Evolutionary conservation across 2,888 invertebrate species (phyloP).

Genomic region (Lacanobia wlatinum): DNA sequence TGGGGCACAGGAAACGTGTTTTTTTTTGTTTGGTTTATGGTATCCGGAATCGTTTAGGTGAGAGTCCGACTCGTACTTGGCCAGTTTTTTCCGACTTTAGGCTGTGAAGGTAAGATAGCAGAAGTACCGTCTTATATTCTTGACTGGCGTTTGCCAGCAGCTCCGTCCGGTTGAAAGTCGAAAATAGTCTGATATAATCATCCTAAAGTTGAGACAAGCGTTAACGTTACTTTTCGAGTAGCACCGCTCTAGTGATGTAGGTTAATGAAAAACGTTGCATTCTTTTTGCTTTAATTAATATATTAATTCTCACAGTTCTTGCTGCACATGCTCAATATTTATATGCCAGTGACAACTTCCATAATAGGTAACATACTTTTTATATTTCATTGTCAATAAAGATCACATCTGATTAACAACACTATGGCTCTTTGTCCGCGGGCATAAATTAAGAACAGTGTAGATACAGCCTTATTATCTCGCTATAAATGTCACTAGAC

Average conservation of each 20-base stretch:
- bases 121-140: too few species aligned
- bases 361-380: constrained; percentile 31
- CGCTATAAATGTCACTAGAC: constrained; percentile 77
- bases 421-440: constrained; percentile 37
- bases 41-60: too few species aligned
- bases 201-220: too few species aligned
- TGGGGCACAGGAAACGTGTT: too few species aligned
- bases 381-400: constrained; percentile 40
- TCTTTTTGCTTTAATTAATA: constrained; percentile 33
- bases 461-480: constrained; percentile 76
- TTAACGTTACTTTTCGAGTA: too few species aligned
- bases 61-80: too few species aligned
- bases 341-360: constrained; percentile 26
- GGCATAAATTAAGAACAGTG: constrained; percentile 63
- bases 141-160: too few species aligned
- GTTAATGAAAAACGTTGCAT: background rate
- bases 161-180: too few species aligned
- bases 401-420: constrained; percentile 42
- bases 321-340: constrained; percentile 18
- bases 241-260: background rate
- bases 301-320: constrained; percentile 24
- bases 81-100: background rate
- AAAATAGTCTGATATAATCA: too few species aligned
- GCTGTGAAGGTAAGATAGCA: too few species aligned
- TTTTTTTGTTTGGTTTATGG: too few species aligned